phyloP scores from a whole-genome alignment of 2,888 invertebrate genomes.

The Strigamia crassipes region DNA sequence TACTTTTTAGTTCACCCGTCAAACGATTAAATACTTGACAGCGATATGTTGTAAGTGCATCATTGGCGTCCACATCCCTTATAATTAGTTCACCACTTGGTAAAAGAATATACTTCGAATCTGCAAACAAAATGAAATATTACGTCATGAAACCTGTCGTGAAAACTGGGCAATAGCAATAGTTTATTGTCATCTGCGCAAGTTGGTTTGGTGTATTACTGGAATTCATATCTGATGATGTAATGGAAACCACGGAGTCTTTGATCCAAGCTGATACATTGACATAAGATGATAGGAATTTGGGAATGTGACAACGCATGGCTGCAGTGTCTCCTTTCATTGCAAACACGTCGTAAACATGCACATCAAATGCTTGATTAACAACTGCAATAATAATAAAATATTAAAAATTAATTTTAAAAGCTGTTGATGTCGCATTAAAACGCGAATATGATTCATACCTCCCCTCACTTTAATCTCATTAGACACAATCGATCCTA shows the following conservation, averaged over 20 bases:
- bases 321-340: constrained; percentile 61
- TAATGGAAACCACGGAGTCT: constrained; percentile 71
- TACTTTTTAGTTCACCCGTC: not conserved
- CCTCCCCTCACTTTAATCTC: constrained; percentile 54
- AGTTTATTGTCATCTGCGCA: no score
- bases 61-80: constrained; percentile 9
- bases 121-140: constrained; percentile 51
- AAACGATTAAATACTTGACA: constrained; percentile 43
- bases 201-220: constrained; percentile 51
- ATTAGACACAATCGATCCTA: constrained; percentile 53
- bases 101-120: constrained; percentile 50
- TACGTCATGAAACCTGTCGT: no score
- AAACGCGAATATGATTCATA: constrained; percentile 46
- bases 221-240: constrained; percentile 82
- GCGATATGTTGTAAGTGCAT: constrained; percentile 41
- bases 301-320: constrained; percentile 79
- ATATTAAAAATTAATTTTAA: not conserved
- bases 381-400: constrained; percentile 54
- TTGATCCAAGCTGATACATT: constrained; percentile 33
- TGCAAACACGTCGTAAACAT: constrained; percentile 60
- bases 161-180: no score
- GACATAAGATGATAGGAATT: constrained; percentile 77
- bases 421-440: no score
- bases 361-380: constrained; percentile 58
- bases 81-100: constrained; percentile 43